Base-by-base conservation (phyloP, 2,888 invertebrate genomes). In the Acheta domesticus region DNA sequence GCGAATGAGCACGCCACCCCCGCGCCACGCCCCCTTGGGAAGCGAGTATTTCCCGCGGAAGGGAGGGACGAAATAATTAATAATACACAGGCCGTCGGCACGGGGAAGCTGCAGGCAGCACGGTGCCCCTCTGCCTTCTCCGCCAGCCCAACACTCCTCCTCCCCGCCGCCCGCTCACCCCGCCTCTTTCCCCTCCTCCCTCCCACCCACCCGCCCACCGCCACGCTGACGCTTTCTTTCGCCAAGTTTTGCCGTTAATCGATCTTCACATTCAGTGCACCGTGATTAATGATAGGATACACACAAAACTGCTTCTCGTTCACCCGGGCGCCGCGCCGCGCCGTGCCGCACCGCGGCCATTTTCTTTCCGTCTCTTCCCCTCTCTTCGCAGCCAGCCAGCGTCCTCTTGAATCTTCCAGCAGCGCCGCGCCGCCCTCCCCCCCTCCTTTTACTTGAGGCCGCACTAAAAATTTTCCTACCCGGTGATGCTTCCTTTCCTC, bases 221-320 rank as follows among this genome's bases (percentile, higher is more conserved):
- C 20, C 21, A 21, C 12, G 77, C n/a, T 49, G 49, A 77, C 50
- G 49, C n/a, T 77, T 77, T 49, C 49, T 77, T 49, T 77, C 50
- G 77, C 49, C 77, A 77, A 77, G 49, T 77, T 62, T 78, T 75
- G 80, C 80, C 62, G 62, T 62, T 80, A 80, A 80, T 80, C 80
- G 80, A 80, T 80, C 80, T 80, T 78, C 76, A 78, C 80, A 80
- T 78, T 80, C 80, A 80, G 75, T 78, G 78, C 80, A 80, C 76
- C 78, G 78, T 80, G 80, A 80, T 80, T 80, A 80, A 80, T 80
- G 80, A 78, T 78, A 21, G 62, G 75, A 80, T 73, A 79, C 62
- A 62, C 62, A 62, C 62, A 62, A 62, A 62, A 62, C 62, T 62
- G 62, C 62, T 14, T n/a, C n/a, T 62, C 62, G 62, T 62, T 62